phyloP scores from a whole-genome alignment of 2,888 invertebrate species.

The Rhagonycha lutea region DNA sequence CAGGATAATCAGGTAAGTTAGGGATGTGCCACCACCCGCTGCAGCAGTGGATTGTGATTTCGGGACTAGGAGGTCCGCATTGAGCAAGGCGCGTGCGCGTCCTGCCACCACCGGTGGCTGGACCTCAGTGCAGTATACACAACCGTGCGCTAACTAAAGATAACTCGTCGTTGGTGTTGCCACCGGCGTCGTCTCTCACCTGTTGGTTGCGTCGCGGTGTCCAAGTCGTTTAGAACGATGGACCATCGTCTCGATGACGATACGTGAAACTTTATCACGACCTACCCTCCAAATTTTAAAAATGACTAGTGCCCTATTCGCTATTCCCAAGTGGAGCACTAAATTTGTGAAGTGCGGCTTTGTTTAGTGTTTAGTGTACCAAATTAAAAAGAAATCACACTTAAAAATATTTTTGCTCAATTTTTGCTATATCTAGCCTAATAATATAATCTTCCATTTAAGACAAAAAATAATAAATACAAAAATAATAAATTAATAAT shows the following conservation, averaged over 20 bases:
- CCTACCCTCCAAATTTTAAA: neutral
- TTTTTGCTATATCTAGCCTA: conserved; percentile 25
- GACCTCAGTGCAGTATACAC: conserved; percentile 37
- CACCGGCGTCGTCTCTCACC: conserved; percentile 33
- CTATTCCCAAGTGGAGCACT: neutral
- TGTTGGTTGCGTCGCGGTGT: conserved; percentile 35
- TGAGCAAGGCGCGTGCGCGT: conserved; percentile 48
- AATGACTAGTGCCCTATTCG: conserved; percentile 13
- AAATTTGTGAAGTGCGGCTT: conserved; percentile 15
- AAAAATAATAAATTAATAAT: neutral
- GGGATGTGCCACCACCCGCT: conserved; percentile 47
- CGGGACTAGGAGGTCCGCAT: conserved; percentile 51
- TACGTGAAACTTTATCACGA: conserved; percentile 5
- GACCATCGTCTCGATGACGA: conserved; percentile 12
- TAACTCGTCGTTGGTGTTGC: conserved; percentile 35
- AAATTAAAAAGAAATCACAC: conserved; percentile 11
- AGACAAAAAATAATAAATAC: neutral
- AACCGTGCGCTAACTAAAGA: conserved; percentile 41
- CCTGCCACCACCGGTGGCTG: conserved; percentile 29
- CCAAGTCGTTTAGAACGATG: conserved; percentile 18
- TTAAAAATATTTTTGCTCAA: conserved; percentile 25
- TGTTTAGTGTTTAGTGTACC: conserved; percentile 11
- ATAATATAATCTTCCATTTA: conserved; percentile 39
- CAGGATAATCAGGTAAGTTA: conserved; percentile 37
- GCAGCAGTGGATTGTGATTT: conserved; percentile 38